Percentiles rank a stretch among this genome's conserved stretches.
These are phyloP conservation scores for Heliangelus exortis DNA, from an alignment of 2,797 vertebrate species.

Conservation along the genomic window DNA sequence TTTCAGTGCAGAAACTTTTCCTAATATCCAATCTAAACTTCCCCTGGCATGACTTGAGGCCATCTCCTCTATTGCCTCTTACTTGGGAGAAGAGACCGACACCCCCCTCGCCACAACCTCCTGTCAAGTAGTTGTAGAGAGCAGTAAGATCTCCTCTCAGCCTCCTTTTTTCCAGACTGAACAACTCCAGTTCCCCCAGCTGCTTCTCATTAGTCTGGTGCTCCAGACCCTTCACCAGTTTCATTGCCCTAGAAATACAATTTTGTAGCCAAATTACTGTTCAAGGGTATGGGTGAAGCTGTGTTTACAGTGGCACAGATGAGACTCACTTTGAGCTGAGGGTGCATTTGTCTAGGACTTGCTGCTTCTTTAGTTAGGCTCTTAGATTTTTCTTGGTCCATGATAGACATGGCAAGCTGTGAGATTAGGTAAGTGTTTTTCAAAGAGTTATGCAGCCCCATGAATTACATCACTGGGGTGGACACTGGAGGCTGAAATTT, in stretches of 20 bases:
- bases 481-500: neutral
- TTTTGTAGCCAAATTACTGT: neutral
- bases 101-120: too few relatives aligned
- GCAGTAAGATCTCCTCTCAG: too few relatives aligned
- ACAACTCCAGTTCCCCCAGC: too few relatives aligned
- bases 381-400: neutral
- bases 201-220: too few relatives aligned
- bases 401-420: neutral
- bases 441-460: neutral
- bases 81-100: too few relatives aligned
- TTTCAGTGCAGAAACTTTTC: too few relatives aligned
- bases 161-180: too few relatives aligned
- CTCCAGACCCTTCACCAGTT: too few relatives aligned
- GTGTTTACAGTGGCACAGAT: neutral
- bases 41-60: too few relatives aligned
- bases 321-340: neutral
- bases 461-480: neutral
- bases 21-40: too few relatives aligned
- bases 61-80: too few relatives aligned
- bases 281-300: neutral
- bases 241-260: neutral
- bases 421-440: neutral
- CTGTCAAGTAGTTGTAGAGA: too few relatives aligned
- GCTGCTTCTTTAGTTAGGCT: neutral
- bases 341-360: neutral